Evolutionary conservation across 2,888 invertebrate genomes (phyloP).

Genomic region (Aphelenchoides bicaudatus): DNA sequence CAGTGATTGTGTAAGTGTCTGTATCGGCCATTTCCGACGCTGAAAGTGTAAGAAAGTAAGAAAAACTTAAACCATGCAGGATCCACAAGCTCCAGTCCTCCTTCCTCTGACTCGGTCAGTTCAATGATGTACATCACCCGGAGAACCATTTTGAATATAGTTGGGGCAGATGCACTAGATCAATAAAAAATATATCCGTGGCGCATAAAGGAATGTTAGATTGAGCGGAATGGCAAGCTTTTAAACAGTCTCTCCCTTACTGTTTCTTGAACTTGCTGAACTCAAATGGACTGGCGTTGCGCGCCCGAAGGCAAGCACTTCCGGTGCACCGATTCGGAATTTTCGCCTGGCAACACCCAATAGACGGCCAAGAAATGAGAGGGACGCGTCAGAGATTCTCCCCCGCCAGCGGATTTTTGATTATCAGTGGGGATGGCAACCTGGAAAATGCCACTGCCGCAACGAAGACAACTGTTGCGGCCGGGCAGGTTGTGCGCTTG

Average conservation of each 20-base stretch:
- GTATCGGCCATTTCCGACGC: conserved; percentile 45
- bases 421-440: too few species aligned
- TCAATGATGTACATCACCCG: conserved; percentile 58
- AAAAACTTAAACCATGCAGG: conserved; percentile 59
- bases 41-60: conserved; percentile 29
- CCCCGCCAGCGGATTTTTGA: too few species aligned
- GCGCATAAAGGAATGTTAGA: not conserved
- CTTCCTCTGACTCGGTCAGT: conserved; percentile 58
- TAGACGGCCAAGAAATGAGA: too few species aligned
- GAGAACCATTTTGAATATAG: conserved; percentile 47
- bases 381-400: too few species aligned
- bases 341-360: too few species aligned
- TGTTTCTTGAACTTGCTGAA: not conserved
- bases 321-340: too few species aligned
- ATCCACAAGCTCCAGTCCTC: conserved; percentile 60
- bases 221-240: conserved; percentile 3
- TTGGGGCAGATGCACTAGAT: too few species aligned
- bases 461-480: too few species aligned
- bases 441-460: too few species aligned
- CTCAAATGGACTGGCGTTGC: not conserved
- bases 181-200: not conserved
- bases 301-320: not conserved
- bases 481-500: too few species aligned
- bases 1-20: conserved; percentile 39
- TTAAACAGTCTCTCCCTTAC: not conserved